Conservation (phyloP, 2,888 invertebrate species). For the Plebejus anna region DNA sequence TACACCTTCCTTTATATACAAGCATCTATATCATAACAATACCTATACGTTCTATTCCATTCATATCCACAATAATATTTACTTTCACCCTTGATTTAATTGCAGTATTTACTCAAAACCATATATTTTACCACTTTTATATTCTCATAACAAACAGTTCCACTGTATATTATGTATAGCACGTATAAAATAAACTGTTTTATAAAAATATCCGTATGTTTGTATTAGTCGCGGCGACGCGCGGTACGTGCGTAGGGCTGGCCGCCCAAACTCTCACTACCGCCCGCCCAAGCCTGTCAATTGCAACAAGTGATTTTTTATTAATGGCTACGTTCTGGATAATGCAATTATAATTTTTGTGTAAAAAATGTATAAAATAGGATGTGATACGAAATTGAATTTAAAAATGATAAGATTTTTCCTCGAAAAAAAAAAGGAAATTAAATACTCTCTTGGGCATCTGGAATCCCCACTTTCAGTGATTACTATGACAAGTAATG, state of each 20-base stretch:
- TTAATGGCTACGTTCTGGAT: conserved; percentile 15
- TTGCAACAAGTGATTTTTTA: conserved; percentile 32
- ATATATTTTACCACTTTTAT: conserved; percentile 1
- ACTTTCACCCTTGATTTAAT: not conserved
- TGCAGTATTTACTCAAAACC: not conserved
- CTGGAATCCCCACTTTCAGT: too few species aligned
- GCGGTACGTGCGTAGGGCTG: conserved; percentile 30
- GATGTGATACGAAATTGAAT: not conserved
- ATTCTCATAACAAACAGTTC: conserved; percentile 10
- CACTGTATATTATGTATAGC: conserved; percentile 41
- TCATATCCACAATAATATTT: not conserved
- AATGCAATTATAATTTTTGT: not conserved
- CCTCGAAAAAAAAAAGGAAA: too few species aligned
- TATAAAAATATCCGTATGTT: conserved; percentile 43
- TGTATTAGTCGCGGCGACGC: conserved; percentile 20
- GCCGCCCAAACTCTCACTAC: conserved; percentile 42
- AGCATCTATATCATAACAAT: not conserved
- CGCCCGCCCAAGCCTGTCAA: conserved; percentile 35
- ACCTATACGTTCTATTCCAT: not conserved
- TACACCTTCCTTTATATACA: too few species aligned
- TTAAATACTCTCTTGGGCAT: too few species aligned
- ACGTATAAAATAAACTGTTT: conserved; percentile 47
- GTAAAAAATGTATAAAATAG: not conserved
- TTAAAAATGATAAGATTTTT: too few species aligned
- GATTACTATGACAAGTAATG: too few species aligned